Conservation (phyloP, 2,888 invertebrate species). For the Phaonia tiefii region DNA sequence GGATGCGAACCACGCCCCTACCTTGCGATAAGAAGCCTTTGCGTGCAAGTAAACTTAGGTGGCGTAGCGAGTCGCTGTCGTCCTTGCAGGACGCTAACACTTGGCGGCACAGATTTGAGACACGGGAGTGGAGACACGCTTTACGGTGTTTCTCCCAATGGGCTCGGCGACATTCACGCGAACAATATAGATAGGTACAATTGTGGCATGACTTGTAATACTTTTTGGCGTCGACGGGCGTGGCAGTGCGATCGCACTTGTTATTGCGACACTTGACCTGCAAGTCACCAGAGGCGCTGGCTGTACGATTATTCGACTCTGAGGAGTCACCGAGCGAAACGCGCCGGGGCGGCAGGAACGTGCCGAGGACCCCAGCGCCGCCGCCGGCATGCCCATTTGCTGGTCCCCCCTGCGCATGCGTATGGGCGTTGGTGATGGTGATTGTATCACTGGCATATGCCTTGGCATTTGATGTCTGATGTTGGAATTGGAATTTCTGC, state of each 20-base stretch:
- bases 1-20: constrained; percentile 94
- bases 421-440: constrained; percentile 64
- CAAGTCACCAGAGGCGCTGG: constrained; percentile 71
- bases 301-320: constrained; percentile 78
- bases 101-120: constrained; percentile 93
- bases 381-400: constrained; percentile 57
- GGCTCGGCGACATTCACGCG: constrained; percentile 92
- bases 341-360: constrained; percentile 80
- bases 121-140: constrained; percentile 93
- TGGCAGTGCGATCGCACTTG: constrained; percentile 88
- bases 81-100: constrained; percentile 91
- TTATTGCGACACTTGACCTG: constrained; percentile 89
- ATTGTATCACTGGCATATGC: constrained; percentile 62
- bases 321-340: constrained; percentile 84
- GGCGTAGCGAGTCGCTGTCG: constrained; percentile 87
- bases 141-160: constrained; percentile 97
- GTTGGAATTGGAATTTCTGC: constrained; percentile 52
- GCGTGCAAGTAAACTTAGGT: constrained; percentile 91
- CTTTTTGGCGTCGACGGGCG: constrained; percentile 88
- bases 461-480: constrained; percentile 63
- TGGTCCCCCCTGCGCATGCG: constrained; percentile 48
- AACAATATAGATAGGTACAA: constrained; percentile 96
- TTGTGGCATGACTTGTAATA: constrained; percentile 96
- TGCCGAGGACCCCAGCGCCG: constrained; percentile 58
- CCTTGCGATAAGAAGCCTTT: constrained; percentile 92